Evolutionary conservation across 2,888 invertebrate genomes (phyloP).

Genomic region (Sarcophaga caerulescens): DNA sequence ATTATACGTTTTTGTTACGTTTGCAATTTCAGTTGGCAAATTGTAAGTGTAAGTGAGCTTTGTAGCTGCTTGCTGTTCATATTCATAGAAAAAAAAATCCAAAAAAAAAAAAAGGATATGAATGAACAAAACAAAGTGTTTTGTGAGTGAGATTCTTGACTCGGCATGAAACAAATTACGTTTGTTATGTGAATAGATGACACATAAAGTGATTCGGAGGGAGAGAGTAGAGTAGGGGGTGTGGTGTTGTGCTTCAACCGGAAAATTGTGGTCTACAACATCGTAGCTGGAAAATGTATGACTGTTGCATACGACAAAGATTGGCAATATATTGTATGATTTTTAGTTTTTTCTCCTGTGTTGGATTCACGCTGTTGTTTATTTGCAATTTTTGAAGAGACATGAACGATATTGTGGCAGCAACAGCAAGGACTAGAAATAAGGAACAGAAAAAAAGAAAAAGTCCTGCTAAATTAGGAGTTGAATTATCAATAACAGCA

Average conservation of each 20-base stretch:
- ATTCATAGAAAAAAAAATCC: no score
- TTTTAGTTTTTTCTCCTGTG: slow-evolving; percentile 32
- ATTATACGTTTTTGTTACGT: slow-evolving; percentile 23
- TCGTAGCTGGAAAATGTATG: slow-evolving; percentile 50
- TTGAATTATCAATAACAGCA: slow-evolving; percentile 47
- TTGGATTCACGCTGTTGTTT: slow-evolving; percentile 25
- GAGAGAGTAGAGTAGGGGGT: background rate
- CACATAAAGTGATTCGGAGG: background rate
- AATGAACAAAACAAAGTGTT: slow-evolving; percentile 26
- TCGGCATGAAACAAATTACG: slow-evolving; percentile 32
- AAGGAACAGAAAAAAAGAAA: background rate
- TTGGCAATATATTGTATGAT: slow-evolving; percentile 30
- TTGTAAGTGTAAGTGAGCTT: slow-evolving; percentile 49
- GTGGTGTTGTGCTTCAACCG: slow-evolving; percentile 66
- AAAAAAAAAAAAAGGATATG: background rate
- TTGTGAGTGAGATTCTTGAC: slow-evolving; percentile 31
- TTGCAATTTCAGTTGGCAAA: slow-evolving; percentile 37
- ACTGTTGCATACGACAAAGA: slow-evolving; percentile 48
- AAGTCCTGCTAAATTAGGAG: slow-evolving; percentile 36
- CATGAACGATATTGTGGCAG: slow-evolving; percentile 13
- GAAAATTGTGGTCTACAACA: slow-evolving; percentile 69
- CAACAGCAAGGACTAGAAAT: background rate
- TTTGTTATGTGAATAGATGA: slow-evolving; percentile 29
- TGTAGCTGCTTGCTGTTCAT: slow-evolving; percentile 27
- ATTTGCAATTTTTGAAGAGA: slow-evolving; percentile 50